Base-by-base conservation (phyloP, 2,888 invertebrate species). In the Hyppa rectilinea region DNA sequence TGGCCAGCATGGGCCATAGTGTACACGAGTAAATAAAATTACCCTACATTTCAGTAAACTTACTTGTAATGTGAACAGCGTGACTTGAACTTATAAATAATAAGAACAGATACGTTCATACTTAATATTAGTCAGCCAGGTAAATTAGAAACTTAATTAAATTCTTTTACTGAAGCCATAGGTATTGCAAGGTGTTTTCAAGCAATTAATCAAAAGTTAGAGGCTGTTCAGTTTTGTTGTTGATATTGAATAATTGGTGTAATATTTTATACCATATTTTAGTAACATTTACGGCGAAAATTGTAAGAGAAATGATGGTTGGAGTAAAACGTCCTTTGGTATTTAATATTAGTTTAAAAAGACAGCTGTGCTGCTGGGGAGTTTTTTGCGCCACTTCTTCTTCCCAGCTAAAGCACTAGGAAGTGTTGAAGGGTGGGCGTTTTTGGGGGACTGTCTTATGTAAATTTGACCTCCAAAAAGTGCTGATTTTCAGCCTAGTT, bases 81-180 rank as follows among this genome's bases (percentile, higher is more conserved):
- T 73, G 65, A 76, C 72, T 61, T 68, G 20, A 29, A 62, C 29
- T 59, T 58, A 55, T 64, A 71, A 56, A 67, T 68, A 68, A 79
- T 69, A 63, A 69, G 23, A 29, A n/a, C 58, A 58, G 34, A 43
- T 52, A 43, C 47, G 26, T 50, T 52, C 26, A 59, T 59, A 62
- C 47, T 78, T 67, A 66, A 78, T 76, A 71, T 71, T 52, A 76
- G 68, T 64, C 74, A 36, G 68, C 78, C n/a, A 76, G 75, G 76
- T 86, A 74, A 78, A 79, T 74, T 78, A 68, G 52, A 80, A 83
- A 82, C 75, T 83, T 87, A 84, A 86, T 87, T 81, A 86, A 87
- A 85, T 81, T 82, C 77, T 83, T 84, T 70, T 63, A 74, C 53
- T 79, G 75, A 45, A 74, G 65, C 23, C 60, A 49, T 67, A n/a